Base-by-base conservation (phyloP, 2,797 vertebrate species). In the Gallinago stenura region DNA sequence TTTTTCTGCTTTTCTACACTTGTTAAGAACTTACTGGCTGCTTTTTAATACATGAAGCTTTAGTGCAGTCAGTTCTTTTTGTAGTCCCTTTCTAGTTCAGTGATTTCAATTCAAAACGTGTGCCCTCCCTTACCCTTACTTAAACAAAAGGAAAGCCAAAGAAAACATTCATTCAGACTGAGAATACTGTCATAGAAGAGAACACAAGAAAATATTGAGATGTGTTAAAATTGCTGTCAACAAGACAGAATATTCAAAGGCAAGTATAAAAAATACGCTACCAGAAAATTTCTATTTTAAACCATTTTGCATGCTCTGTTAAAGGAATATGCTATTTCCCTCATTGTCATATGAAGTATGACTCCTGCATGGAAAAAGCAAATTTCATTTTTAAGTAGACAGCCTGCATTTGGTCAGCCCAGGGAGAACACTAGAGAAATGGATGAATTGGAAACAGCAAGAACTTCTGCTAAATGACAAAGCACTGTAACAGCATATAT, bases 91-190 rank as follows among this genome's bases (percentile, higher is more conserved):
- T 93, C 46, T 53, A 96, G n/a, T 79, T 80, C 48, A 69, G 69
- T 62, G 53, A 85, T 84, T 93, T 91, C 43, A 62, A 66, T 87
- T 96, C 84, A 89, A 89, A 80, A 53, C 39, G 62, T 69, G 30
- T 57, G 33, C 48, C 4, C 9, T 82, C 14, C 85, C 70, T 89
- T 90, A 65, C 39, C 22, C 24, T 24, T 69, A 65, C 72, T 87
- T 87, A 90, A 78, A 90, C 71, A 93, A 83, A 92, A 82, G 75
- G n/a, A 89, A 93, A 89, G n/a, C 24, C 54, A 85, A 89, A 93
- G 31, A 82, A 92, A 88, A 85, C n/a, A 77, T 89, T 92, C 53
- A 66, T 46, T 87, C 17, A 57, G 25, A 19, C 56, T 83, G 51
- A 92, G 41, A 93, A 89, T 93, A 81, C 31, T 48, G 48, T 83